phyloP scores from a whole-genome alignment of 2,797 vertebrate species.

The Sphaeramia orbicularis region DNA sequence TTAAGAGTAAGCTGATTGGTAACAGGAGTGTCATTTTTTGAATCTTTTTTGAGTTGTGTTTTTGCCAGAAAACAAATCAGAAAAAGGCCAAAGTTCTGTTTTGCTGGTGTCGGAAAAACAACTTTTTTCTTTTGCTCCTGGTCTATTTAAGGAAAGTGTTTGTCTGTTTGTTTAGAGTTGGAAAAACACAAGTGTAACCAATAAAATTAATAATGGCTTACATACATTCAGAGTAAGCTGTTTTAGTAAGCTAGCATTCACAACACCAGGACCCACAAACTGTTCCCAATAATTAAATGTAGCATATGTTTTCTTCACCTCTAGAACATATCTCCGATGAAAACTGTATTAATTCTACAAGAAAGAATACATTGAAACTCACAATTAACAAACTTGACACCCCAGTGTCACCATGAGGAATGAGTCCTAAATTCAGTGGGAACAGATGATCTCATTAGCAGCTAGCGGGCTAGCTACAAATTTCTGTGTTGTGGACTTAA shows the following conservation, averaged over 20 bases:
- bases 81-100: neutral
- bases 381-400: conserved; percentile 4
- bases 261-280: neutral
- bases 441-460: neutral
- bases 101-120: neutral
- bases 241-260: neutral
- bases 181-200: neutral
- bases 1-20: no score
- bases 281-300: neutral
- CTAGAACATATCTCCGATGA: no score
- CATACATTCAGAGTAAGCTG: neutral
- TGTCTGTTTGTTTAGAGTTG: neutral
- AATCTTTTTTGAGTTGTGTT: conserved; percentile 1
- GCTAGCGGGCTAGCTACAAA: conserved; percentile 1
- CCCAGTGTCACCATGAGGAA: neutral
- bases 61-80: conserved; percentile 2
- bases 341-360: neutral
- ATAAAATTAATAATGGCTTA: no score
- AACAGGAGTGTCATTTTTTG: conserved; percentile 7
- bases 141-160: neutral
- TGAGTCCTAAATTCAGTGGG: neutral
- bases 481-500: neutral
- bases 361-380: neutral
- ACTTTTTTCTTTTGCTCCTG: neutral
- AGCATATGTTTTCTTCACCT: no score